A percentile compares a stretch with the other conserved stretches of the same genome.
Conservation (phyloP, 2,797 vertebrate species). For the Hyperoplus immaculatus region DNA sequence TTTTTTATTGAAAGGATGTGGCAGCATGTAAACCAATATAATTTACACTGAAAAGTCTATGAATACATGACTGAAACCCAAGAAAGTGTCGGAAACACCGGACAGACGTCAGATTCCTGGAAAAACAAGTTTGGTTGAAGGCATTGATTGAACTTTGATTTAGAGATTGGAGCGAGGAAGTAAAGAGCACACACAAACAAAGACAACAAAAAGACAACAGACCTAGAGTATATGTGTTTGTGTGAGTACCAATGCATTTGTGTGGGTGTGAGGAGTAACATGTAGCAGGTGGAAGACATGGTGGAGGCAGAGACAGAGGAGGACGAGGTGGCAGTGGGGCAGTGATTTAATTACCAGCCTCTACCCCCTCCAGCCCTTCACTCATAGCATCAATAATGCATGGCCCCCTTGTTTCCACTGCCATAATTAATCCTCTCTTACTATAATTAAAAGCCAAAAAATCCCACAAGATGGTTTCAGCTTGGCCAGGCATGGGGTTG, state of each 20-base stretch:
- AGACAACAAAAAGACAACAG: constrained; percentile 1
- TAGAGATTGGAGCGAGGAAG: background rate
- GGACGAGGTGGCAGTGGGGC: constrained; percentile 87
- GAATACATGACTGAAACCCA: background rate
- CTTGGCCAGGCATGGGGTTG: constrained; percentile 77
- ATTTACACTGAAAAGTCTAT: background rate
- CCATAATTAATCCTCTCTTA: constrained; percentile 94
- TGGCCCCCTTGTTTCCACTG: constrained; percentile 90
- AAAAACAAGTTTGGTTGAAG: background rate
- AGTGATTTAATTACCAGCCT: constrained; percentile 91
- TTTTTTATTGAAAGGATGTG: background rate
- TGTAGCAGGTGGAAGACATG: constrained; percentile 81
- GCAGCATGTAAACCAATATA: constrained; percentile 1
- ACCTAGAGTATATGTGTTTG: constrained; percentile 9
- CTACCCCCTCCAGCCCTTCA: constrained; percentile 89
- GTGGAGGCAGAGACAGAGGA: constrained; percentile 79
- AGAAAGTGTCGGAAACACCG: background rate
- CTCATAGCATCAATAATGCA: constrained; percentile 94
- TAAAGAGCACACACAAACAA: background rate
- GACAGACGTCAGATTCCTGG: background rate
- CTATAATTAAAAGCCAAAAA: constrained; percentile 93
- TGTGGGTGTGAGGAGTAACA: constrained; percentile 31
- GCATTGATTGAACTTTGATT: constrained; percentile 15
- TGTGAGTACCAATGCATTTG: constrained; percentile 4
- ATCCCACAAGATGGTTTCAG: constrained; percentile 89